Percentiles rank a stretch among this genome's conserved stretches.
phyloP scores from a whole-genome alignment of 2,113 vertebrate species.

The Triplophysa tibetana region DNA sequence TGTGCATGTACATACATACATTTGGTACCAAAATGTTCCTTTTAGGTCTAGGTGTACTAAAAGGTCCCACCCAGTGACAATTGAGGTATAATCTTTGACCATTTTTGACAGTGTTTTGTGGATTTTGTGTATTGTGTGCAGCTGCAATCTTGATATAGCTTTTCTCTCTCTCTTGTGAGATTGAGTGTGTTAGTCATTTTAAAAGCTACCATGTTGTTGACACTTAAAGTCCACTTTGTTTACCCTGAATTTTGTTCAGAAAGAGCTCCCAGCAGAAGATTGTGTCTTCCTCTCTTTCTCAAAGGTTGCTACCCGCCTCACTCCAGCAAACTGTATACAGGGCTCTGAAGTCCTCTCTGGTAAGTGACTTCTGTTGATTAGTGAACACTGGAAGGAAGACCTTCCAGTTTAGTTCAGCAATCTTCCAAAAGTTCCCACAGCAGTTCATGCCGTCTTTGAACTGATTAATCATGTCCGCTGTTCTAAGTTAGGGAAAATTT shows the following conservation, averaged over 20 bases:
- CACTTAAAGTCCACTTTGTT: not conserved
- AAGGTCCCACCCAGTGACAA: too few species aligned
- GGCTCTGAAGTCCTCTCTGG: constrained; percentile 48
- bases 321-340: constrained; percentile 60
- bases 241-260: constrained; percentile 56
- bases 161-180: too few species aligned
- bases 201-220: too few species aligned
- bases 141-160: too few species aligned
- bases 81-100: too few species aligned
- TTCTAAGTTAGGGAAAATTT: constrained; percentile 43
- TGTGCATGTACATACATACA: too few species aligned
- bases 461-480: constrained; percentile 64
- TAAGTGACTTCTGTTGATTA: constrained; percentile 32
- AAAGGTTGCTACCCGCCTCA: constrained; percentile 24
- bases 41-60: too few species aligned
- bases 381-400: constrained; percentile 61
- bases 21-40: too few species aligned
- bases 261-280: constrained; percentile 54
- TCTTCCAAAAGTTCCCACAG: constrained; percentile 65
- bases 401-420: constrained; percentile 53
- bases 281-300: constrained; percentile 46
- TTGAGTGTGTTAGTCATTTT: too few species aligned
- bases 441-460: constrained; percentile 65
- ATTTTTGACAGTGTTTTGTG: too few species aligned
- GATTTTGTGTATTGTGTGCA: too few species aligned